Base-by-base conservation (phyloP, 2,888 invertebrate species). In the Dendrolimus pini region DNA sequence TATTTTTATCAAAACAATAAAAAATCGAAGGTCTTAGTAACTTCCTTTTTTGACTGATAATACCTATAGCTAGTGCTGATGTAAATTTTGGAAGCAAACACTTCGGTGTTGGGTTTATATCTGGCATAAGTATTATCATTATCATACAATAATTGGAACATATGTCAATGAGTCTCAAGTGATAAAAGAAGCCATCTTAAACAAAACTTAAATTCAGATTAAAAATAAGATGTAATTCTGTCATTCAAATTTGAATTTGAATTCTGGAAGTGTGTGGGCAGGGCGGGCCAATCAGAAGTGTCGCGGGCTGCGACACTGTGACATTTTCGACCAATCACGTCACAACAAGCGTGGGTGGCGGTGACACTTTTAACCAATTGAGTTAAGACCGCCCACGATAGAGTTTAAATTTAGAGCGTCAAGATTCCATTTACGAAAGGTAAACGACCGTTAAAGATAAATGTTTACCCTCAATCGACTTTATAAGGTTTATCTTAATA, bases 271-370 rank as follows among this genome's bases (percentile, higher is more conserved):
- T 59, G 57, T 58, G 61, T 58, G 60, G 61, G 41, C 41, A 55
- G 75, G 89, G 89, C 89, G 89, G 62, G 59, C 87, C 85, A 87
- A 87, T 85, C 66, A 73, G 70, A 74, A 79, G 71, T 86, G 87
- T 89, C 88, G 83, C 89, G 80, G 80, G 72, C 68, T 75, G 83
- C 74, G 83, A 84, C 86, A 85, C 78, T 75, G 87, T 90, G 89
- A 90, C 89, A 90, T 63, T 85, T 86, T 74, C 74, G 65, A 65
- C 90, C 89, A 90, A 89, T 89, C 57, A 73, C 67, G 53, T 58
- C 56, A 62, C 63, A 56, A 61, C 54, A 67, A 74, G 77, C 69
- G 74, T 74, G 69, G 71, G 76, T 74, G 80, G 78, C 74, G 77
- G 80, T 84, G 88, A 88, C 89, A 86, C 77, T 84, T 84, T 79